Base-by-base conservation (phyloP, 2,888 invertebrate species). In the Mesoligia furuncula region DNA sequence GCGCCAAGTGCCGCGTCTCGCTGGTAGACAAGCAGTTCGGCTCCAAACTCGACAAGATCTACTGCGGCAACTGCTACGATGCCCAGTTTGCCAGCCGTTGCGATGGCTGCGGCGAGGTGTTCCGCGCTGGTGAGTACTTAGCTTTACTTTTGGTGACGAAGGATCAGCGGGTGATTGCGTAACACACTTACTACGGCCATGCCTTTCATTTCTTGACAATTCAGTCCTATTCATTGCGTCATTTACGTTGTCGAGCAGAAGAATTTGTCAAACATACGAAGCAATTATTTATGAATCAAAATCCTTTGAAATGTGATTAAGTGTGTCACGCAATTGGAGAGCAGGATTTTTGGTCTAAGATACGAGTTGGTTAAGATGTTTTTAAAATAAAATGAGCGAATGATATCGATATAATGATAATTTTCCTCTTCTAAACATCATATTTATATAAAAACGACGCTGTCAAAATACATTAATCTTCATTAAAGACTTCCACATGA, bases 21-120 rank as follows among this genome's bases (percentile, higher is more conserved):
- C 98, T 99, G 95, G 99, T 99, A 87, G 99, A 99, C 97, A 99
- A 99, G 97, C 99, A 99, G 95, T 99, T 99, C 96, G 99, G 99
- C 92, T 99, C 99, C 94, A 99, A 99, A 97, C 98, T 99, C 91
- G 99, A 99, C 95, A 99, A 99, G 97, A 99, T 99, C 97, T 99
- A 99, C 97, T 99, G 99, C 97, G 99, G 99, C 91, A 99, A 99
- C 96, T 99, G 99, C 97, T 99, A 99, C 95, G 99, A 99, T 95
- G 98, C 99, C 90, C 99, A 99, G 97, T 99, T 99, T 97, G 99
- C 99, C 79, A 99, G 99, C 92, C 98, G 99, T 91, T 99, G 99
- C 97, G 99, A 99, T 97, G 99, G 99, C 87, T 99, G 99, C 96
- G 98, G 99, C 89, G 99, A 99, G 96, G 99, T 99, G 94, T 99